Percentiles rank a stretch among this genome's conserved stretches.
phyloP scores from a whole-genome alignment of 23 tunicate genomes.

The Phallusia fumigata region DNA sequence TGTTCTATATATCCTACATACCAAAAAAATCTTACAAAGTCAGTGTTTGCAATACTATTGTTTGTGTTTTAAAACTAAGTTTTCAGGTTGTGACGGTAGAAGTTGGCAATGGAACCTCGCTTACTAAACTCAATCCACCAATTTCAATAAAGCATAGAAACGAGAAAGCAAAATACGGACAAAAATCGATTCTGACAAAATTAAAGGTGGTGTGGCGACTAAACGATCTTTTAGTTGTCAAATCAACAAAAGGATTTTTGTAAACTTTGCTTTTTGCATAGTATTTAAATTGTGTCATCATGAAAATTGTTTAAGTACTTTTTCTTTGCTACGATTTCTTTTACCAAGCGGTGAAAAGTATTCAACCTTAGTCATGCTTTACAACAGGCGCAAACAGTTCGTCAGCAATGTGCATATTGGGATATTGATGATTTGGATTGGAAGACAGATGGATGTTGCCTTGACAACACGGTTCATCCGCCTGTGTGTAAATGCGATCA shows the following conservation, averaged over 20 bases:
- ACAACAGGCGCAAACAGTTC: neutral
- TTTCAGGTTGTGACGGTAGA: conserved; percentile 1
- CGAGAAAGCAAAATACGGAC: neutral
- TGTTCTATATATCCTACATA: no score
- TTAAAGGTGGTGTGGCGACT: neutral
- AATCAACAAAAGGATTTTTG: no score
- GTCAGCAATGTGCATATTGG: conserved; percentile 20
- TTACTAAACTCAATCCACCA: neutral
- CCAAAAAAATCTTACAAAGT: no score
- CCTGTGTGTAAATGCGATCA: conserved; percentile 14
- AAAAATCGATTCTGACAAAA: neutral
- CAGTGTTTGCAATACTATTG: neutral
- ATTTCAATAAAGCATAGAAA: neutral
- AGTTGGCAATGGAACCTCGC: neutral
- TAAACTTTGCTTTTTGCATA: no score
- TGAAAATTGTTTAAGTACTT: neutral
- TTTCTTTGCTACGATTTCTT: neutral
- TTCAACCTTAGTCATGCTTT: neutral
- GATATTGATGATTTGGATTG: neutral
- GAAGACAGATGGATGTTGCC: conserved; percentile 13
- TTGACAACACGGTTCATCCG: conserved; percentile 1
- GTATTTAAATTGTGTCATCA: neutral
- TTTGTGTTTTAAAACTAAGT: neutral
- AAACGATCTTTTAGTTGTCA: no score
- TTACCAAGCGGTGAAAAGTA: no score